Evolutionary conservation across 2,888 invertebrate genomes (phyloP).

Genomic region (Phengaris arion): DNA sequence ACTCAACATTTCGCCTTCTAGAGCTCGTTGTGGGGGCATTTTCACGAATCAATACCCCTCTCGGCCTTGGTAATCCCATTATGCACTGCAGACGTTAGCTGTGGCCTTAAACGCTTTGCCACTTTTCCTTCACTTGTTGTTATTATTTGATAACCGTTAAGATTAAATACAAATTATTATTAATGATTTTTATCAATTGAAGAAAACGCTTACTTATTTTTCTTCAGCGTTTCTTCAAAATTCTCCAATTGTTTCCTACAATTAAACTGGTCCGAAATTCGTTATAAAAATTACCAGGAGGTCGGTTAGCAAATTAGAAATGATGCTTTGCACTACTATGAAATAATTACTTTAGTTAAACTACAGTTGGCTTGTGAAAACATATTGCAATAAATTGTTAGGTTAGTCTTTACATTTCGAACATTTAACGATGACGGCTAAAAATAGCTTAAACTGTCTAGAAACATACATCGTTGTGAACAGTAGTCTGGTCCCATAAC

Average conservation of each 20-base stretch:
- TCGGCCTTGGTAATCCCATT: constrained; percentile 41
- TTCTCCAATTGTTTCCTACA: too few relatives aligned
- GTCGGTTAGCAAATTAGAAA: too few relatives aligned
- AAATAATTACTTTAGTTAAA: too few relatives aligned
- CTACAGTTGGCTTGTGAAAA: too few relatives aligned
- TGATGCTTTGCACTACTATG: too few relatives aligned
- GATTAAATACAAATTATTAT: neutral
- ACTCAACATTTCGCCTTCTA: neutral
- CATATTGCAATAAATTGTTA: too few relatives aligned
- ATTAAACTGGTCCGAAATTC: too few relatives aligned
- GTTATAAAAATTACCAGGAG: too few relatives aligned
- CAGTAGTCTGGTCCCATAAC: neutral
- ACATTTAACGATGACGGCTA: neutral
- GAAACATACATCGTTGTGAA: neutral
- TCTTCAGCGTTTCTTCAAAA: too few relatives aligned
- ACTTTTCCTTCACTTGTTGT: constrained; percentile 32
- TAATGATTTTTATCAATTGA: too few relatives aligned
- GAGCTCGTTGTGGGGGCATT: constrained; percentile 33
- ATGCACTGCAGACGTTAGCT: constrained; percentile 41
- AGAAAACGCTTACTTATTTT: too few relatives aligned
- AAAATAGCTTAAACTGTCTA: neutral
- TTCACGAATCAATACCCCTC: constrained; percentile 41
- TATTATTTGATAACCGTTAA: neutral
- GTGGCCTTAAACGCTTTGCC: constrained; percentile 36
- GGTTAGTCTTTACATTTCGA: too few relatives aligned